A percentile compares a stretch with the other conserved stretches of the same genome.
Evolutionary conservation across 2,888 invertebrate species (phyloP).

Genomic region (Anthophora plumipes): DNA sequence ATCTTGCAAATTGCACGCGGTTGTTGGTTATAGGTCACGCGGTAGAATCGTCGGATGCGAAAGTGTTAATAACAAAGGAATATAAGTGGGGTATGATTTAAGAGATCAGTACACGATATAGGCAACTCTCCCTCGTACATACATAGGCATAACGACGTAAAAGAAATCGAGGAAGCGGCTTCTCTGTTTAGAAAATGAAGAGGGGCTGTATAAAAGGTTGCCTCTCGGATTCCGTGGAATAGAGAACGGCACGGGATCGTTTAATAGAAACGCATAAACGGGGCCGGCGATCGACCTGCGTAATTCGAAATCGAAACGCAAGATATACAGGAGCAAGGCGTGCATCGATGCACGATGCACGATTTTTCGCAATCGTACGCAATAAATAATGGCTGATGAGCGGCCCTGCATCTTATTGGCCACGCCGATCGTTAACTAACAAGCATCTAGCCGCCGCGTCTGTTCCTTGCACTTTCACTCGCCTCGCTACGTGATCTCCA

Average conservation of each 20-base stretch:
- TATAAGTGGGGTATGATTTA: too few species aligned
- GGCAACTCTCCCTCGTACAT: too few species aligned
- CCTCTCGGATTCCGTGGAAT: neutral
- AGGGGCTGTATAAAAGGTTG: neutral
- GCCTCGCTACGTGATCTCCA: conserved; percentile 62
- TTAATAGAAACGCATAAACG: conserved; percentile 9
- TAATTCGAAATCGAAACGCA: conserved; percentile 53
- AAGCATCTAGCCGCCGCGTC: conserved; percentile 48
- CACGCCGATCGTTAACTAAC: conserved; percentile 68
- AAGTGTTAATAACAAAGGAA: too few species aligned
- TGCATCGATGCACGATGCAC: conserved; percentile 54
- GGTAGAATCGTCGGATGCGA: too few species aligned
- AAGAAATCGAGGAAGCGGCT: too few species aligned
- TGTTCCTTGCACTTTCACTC: conserved; percentile 68
- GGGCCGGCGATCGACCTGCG: conserved; percentile 15
- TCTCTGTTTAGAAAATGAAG: neutral
- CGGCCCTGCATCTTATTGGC: conserved; percentile 67
- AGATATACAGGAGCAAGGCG: conserved; percentile 15
- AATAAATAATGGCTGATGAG: conserved; percentile 62
- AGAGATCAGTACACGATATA: too few species aligned
- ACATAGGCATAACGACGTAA: too few species aligned
- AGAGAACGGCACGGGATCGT: neutral
- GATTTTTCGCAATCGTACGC: conserved; percentile 62
- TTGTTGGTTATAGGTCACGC: too few species aligned
- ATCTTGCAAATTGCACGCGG: too few species aligned